Base-by-base conservation (phyloP, 2,888 invertebrate species). In the Hirtodrosophila histrioides region DNA sequence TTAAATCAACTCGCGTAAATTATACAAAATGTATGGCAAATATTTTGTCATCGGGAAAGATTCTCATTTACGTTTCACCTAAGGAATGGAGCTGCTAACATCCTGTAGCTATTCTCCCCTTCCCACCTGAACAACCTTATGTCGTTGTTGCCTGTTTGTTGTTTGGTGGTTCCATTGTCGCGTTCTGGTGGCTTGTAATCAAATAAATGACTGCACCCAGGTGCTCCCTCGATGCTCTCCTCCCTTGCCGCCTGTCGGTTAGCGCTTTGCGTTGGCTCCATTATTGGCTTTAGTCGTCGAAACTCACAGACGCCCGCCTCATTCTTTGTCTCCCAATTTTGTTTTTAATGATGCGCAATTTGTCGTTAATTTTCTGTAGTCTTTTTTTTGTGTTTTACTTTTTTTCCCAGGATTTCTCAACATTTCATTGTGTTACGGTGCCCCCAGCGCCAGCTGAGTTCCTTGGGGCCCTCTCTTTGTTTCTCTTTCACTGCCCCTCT, bases 261-360 rank as follows among this genome's bases (percentile, higher is more conserved):
- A 41, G 49, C 44, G 50, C 41, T 61, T 55, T 62, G 41, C 43
- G 55, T 63, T 69, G 78, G 63, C 78, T 72, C 69, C 69, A 66
- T 82, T 73, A 82, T 79, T 79, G 82, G 82, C 82, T 64, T 66
- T 60, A 55, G 58, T 63, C 49, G 48, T 63, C 29, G 29, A 6
- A 23, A 37, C 7, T 36, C 17, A 37, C 12, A 6, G 31, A 31
- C n/a, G 23, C 37, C 43, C 12, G 5, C 8, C 17, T 11, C 12
- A 4, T 44, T 49, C n/a, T 17, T 39, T 49, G 39, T 41, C 43
- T 17, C 35, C 29, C 35, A 24, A 37, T 55, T 66, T 31, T 51
- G 77, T 73, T 81, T 81, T 79, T 83, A 86, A 86, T 87, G 87
- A 86, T 78, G 86, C 79, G 76, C 86, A 86, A 87, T 86, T 86